phyloP scores from a whole-genome alignment of 2,113 vertebrate species.

The Marcusenius ussheri region DNA sequence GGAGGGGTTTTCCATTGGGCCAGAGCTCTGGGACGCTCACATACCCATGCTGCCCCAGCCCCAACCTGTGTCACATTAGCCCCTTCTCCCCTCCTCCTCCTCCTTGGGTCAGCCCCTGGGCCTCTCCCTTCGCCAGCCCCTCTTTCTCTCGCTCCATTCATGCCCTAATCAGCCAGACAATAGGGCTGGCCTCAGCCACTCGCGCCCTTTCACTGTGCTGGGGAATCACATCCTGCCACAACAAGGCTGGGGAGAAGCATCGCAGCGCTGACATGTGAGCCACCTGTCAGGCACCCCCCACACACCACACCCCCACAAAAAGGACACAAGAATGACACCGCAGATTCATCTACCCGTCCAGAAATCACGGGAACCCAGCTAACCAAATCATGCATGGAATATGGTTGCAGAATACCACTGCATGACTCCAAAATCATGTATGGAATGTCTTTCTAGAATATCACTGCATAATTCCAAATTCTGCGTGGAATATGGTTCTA shows the following conservation, averaged over 20 bases:
- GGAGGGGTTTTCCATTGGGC: slow-evolving; percentile 11
- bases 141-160: slow-evolving; percentile 26
- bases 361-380: neutral
- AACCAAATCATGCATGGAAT: neutral
- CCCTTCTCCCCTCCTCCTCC: neutral
- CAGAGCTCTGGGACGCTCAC: neutral
- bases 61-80: neutral
- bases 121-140: neutral
- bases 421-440: neutral
- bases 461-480: neutral
- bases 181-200: slow-evolving; percentile 15
- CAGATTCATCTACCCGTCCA: neutral
- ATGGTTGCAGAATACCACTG: neutral
- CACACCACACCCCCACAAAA: neutral
- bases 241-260: neutral
- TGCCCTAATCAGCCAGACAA: slow-evolving; percentile 30
- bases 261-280: slow-evolving; percentile 25
- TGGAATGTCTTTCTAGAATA: neutral
- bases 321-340: neutral
- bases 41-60: slow-evolving; percentile 5
- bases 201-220: slow-evolving; percentile 18
- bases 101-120: neutral
- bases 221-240: slow-evolving; percentile 33
- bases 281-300: slow-evolving; percentile 27
- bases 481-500: neutral